phyloP scores from a whole-genome alignment of 92 coral and sea anemone species.

The Parazoanthus swiftii region DNA sequence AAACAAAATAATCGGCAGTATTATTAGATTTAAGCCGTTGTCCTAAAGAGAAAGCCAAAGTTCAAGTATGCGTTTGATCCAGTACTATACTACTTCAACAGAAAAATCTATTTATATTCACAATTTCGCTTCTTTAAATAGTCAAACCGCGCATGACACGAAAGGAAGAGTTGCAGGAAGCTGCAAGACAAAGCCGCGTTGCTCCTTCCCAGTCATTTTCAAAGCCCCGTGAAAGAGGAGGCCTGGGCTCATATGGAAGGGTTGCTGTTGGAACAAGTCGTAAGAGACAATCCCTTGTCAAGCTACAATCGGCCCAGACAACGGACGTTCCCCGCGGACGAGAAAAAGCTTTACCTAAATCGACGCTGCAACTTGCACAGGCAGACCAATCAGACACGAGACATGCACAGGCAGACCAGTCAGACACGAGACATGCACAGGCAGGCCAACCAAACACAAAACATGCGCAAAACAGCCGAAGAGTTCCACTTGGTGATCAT shows the following conservation, averaged over 20 bases:
- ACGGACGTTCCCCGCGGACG: conserved; percentile 33
- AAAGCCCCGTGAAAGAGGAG: conserved; percentile 47
- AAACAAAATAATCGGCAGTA: no score
- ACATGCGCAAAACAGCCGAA: neutral
- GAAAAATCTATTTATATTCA: neutral
- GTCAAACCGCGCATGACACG: conserved; percentile 82
- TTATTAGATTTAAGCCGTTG: no score
- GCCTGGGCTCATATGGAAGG: conserved; percentile 52
- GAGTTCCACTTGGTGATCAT: neutral
- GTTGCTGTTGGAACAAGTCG: conserved; percentile 50
- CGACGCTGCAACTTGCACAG: conserved; percentile 23
- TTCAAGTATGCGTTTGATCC: neutral
- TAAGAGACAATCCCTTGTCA: conserved; percentile 49
- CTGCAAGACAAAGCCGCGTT: conserved; percentile 60
- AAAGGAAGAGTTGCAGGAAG: conserved; percentile 77
- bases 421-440: conserved; percentile 14
- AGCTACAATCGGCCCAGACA: conserved; percentile 48
- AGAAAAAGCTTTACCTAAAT: conserved; percentile 25
- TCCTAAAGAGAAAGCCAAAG: no score
- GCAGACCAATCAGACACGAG: conserved; percentile 23
- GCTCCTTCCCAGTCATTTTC: conserved; percentile 46
- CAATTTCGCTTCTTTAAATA: conserved; percentile 27
- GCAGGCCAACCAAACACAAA: conserved; percentile 8
- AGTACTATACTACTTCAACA: no score
- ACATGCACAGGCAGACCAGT: conserved; percentile 28